A percentile compares a stretch with the other conserved stretches of the same genome.
phyloP scores from a whole-genome alignment of 2,797 vertebrate species.

The Protosalanx chinensis region DNA sequence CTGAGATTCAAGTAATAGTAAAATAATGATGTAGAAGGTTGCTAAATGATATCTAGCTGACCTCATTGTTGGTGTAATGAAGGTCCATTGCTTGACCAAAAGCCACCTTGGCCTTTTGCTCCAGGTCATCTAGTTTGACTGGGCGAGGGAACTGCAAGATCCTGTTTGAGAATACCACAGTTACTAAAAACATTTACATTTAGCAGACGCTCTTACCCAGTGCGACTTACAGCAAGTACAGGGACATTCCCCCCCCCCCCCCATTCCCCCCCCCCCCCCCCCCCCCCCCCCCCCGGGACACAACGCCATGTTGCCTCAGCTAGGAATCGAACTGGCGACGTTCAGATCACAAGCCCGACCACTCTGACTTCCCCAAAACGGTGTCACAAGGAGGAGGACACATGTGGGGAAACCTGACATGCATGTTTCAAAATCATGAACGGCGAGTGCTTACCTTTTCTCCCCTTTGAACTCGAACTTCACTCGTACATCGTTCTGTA shows the following conservation, averaged over 20 bases:
- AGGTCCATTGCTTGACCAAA: conserved; percentile 97
- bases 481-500: conserved; percentile 93
- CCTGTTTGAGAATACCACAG: conserved; percentile 62
- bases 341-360: no score
- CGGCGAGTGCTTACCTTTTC: conserved; percentile 83
- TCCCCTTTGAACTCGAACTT: conserved; percentile 99
- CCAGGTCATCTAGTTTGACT: conserved; percentile 89
- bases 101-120: conserved; percentile 87
- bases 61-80: conserved; percentile 99
- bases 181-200: conserved; percentile 10
- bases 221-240: no score
- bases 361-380: not conserved
- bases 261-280: no score
- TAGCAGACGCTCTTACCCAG: no score
- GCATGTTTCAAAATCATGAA: not conserved
- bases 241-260: no score
- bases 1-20: not conserved
- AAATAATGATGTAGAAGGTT: no score
- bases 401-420: no score
- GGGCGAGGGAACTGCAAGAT: conserved; percentile 94
- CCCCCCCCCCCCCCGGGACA: no score
- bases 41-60: conserved; percentile 44
- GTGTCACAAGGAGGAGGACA: not conserved
- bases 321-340: no score
- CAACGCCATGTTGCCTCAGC: no score